Evolutionary conservation across 2,113 vertebrate genomes (phyloP), one percentile per base, ranked within the genome.

Genomic region (Steatornis caripensis): DNA sequence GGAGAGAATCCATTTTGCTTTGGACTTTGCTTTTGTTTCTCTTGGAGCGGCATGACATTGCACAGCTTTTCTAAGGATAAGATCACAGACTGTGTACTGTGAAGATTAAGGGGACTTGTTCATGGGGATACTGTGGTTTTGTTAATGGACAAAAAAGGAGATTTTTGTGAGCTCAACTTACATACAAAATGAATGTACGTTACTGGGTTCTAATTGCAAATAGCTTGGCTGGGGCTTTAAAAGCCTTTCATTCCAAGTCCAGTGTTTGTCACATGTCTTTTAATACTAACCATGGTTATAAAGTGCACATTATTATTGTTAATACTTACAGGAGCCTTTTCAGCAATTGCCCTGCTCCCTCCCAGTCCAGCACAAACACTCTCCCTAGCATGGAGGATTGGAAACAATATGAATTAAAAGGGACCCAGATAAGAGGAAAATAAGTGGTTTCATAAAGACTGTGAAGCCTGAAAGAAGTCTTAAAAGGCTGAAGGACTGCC

Each of bases 121-220:
- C 61, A 16, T 70, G 91, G 71, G 66, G 76, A 55, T 89, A 43
- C 69, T 89, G 81, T 81, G 76, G 90, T 91, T 94, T 92, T 79
- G 55, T 78, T 94, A 97, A 97, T 94, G 90, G 92, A 86, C 79
- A 89, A 78, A 79, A 91, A 94, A 89, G 87, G 65, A 87, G 64
- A 72, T 54, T 89, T 94, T 89, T 62, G 53, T 37, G 62, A 89
- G 83, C 74, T 93, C 79, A 79, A 49, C 91, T 93, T 87, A 83
- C 78, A 75, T 34, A 24, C 53, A 41, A 79, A 94, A 94, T 93
- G 86, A 95, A 95, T 77, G 90, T 79, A 86, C 90, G 80, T 96
- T 94, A 75, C 92, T 74, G 49, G 24, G 36, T 57, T 58, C 85
- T 90, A 88, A 95, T 92, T 94, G 95, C 89, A 87, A 70, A 95